Evolutionary conservation across 2,797 vertebrate genomes (phyloP).

Genomic region (Heliangelus exortis): DNA sequence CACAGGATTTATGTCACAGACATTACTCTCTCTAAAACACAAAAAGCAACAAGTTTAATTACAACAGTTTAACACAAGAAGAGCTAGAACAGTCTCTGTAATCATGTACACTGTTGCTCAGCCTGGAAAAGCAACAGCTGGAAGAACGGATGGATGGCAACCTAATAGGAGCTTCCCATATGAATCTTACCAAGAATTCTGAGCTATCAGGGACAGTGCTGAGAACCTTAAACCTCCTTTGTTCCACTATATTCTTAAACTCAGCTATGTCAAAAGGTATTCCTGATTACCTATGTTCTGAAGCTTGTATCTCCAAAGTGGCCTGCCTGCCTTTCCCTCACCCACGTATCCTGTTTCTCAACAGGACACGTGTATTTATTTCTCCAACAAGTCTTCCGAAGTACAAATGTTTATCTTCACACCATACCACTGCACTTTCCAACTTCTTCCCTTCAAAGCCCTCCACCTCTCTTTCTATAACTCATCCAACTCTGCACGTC

Average conservation of each 20-base stretch:
- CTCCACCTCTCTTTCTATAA: not conserved
- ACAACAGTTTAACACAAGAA: not conserved
- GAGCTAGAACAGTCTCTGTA: not conserved
- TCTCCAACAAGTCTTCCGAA: not conserved
- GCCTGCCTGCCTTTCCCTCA: not conserved
- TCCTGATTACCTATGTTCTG: not conserved
- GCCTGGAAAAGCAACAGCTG: not conserved
- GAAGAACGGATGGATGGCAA: not conserved
- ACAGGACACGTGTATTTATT: not conserved
- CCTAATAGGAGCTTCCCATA: not conserved
- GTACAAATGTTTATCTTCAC: not conserved
- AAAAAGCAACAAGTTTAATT: not conserved
- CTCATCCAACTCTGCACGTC: not conserved
- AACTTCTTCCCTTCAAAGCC: not conserved
- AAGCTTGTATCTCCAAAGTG: not conserved
- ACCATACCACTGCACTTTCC: accelerated
- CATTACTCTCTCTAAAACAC: conserved; percentile 88
- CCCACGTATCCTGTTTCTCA: not conserved
- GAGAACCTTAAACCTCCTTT: not conserved
- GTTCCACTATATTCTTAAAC: not conserved
- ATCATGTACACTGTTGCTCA: not conserved
- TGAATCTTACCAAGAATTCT: not conserved
- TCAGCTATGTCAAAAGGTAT: not conserved
- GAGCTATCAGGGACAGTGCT: not conserved
- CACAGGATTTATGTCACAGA: conserved; percentile 91